Evolutionary conservation across 2,113 vertebrate genomes (phyloP).

Genomic region (Tursiops truncatus): DNA sequence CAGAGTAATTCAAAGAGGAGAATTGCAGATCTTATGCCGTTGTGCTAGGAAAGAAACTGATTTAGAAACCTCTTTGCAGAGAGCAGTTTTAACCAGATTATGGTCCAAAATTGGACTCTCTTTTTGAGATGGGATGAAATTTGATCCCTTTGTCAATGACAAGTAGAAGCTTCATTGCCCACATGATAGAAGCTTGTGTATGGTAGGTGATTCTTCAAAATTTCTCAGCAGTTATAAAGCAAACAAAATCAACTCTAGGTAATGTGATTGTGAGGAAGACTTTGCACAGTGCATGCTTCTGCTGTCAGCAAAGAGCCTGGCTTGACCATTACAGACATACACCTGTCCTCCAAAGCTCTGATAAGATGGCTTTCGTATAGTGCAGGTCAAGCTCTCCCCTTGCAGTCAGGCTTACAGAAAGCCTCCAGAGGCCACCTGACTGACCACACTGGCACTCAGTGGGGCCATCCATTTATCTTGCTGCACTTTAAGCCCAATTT

Average conservation of each 20-base stretch:
- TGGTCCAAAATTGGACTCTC: conserved; percentile 64
- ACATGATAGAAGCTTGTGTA: conserved; percentile 49
- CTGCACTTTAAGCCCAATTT: not conserved
- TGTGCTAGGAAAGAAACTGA: conserved; percentile 70
- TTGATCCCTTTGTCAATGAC: conserved; percentile 73
- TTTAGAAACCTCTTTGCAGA: conserved; percentile 77
- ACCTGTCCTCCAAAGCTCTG: not conserved
- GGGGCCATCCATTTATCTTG: not conserved
- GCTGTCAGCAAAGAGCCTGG: not conserved
- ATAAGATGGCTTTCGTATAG: not conserved
- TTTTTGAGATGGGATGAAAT: conserved; percentile 69
- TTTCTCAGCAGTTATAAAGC: conserved; percentile 65
- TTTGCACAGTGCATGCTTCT: not conserved
- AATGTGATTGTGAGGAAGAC: conserved; percentile 58
- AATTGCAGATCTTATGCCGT: conserved; percentile 59
- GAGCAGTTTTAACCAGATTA: conserved; percentile 67
- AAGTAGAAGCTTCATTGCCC: conserved; percentile 65
- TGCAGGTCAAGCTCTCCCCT: not conserved
- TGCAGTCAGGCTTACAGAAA: not conserved
- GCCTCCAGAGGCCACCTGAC: not conserved
- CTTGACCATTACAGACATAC: not conserved
- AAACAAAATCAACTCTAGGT: conserved; percentile 63
- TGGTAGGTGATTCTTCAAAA: conserved; percentile 69
- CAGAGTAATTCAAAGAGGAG: conserved; percentile 73
- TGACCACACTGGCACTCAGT: not conserved